Evolutionary conservation across 2,888 invertebrate species (phyloP), one percentile per base, ranked within the genome.

Genomic region (Pandemis cinnamomeana): DNA sequence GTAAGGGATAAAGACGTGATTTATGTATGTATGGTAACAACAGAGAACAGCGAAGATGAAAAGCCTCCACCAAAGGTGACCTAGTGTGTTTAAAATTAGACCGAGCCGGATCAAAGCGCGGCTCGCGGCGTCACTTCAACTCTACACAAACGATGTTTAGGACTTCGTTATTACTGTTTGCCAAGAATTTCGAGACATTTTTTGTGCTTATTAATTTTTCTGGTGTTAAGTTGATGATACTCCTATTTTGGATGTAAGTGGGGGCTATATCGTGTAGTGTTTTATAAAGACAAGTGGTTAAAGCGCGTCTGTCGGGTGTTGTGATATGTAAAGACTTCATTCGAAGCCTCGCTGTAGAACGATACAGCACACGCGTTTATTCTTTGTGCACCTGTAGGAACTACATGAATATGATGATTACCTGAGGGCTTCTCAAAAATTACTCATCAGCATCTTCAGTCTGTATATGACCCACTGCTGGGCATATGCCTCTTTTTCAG

Each of bases 41-140:
- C 27, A 55, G 36, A 36, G 46, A 63, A 67, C 27, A 55, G 36
- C 15, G 46, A 62, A 62, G 36, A 67, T 72, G 51, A 72, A 67
- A 71, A 67, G 36, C 44, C 7, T 11, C 36, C 36, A 72, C 63
- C 64, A 73, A 64, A 69, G 64, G 60, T 73, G 70, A 73, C 66
- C 70, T 70, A 73, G 73, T 66, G 70, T 73, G 66, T 66, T 66
- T 70, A 60, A 69, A 73, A 73, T 73, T 73, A 73, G 72, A 69
- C 63, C 53, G n/a, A 20, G 72, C 7, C 61, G 46, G 63, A 72
- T 72, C 72, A 72, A 72, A 72, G 72, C 20, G 46, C 41, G 44
- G 55, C 67, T 67, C 42, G 58, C 68, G 58, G 72, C 68, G 63
- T 41, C 58, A 51, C 64, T 72, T n/a, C 15, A 58, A 53, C 41